Percentiles rank a stretch among this genome's conserved stretches.
Conservation (phyloP, 2,113 vertebrate genomes). For the Physeter macrocephalus region DNA sequence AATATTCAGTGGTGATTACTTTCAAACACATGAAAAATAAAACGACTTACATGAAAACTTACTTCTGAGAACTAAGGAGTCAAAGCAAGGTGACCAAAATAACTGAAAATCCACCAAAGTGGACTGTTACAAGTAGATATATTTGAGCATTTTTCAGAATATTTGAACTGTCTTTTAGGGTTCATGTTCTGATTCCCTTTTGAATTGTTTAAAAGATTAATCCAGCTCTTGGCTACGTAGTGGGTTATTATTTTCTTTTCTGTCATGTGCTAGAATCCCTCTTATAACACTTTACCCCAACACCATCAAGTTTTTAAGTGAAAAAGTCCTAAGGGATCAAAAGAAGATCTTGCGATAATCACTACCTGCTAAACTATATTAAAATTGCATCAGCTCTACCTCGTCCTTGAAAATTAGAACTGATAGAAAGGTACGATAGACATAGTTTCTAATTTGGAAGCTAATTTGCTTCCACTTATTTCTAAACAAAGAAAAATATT, state of each 20-base stretch:
- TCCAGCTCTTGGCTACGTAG: not conserved
- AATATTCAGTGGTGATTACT: constrained; percentile 21
- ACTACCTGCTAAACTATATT: constrained; percentile 71
- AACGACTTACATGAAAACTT: not conserved
- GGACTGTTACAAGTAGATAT: not conserved
- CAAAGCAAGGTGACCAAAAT: not conserved
- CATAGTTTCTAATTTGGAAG: constrained; percentile 73
- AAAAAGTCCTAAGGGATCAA: constrained; percentile 72
- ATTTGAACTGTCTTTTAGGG: not conserved
- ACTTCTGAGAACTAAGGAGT: not conserved
- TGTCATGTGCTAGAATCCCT: not conserved
- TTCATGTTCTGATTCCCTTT: not conserved
- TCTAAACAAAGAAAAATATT: constrained; percentile 59
- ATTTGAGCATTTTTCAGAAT: not conserved
- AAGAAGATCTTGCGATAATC: constrained; percentile 62
- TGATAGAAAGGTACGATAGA: constrained; percentile 54
- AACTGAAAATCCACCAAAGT: not conserved
- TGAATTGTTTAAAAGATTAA: constrained; percentile 21
- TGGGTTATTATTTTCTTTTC: constrained; percentile 45
- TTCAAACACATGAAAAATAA: not conserved
- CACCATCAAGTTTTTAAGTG: constrained; percentile 49
- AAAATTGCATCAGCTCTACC: constrained; percentile 71
- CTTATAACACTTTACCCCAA: constrained; percentile 22
- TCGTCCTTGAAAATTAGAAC: constrained; percentile 73
- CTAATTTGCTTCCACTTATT: constrained; percentile 68